phyloP scores from a whole-genome alignment of 2,888 invertebrate genomes.

The Smittia aterrima region DNA sequence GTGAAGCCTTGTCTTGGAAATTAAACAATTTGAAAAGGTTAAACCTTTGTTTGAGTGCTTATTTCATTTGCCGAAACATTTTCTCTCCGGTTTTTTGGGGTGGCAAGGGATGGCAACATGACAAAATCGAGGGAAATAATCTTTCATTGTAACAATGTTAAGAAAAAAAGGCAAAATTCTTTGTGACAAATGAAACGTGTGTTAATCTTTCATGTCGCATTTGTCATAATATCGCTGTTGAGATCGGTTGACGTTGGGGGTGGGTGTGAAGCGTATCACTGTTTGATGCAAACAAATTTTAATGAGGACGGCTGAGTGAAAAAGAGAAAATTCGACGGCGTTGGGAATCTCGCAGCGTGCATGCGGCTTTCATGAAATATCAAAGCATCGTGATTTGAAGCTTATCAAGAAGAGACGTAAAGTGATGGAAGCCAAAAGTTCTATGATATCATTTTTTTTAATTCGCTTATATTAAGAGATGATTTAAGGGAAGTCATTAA shows the following conservation, averaged over 20 bases:
- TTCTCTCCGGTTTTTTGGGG: background rate
- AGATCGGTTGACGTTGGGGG: background rate
- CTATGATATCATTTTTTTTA: too few species aligned
- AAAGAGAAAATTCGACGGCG: background rate
- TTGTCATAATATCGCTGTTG: conserved; percentile 14
- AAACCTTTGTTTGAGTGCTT: conserved; percentile 11
- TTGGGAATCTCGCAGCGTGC: background rate
- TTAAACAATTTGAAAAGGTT: conserved; percentile 23
- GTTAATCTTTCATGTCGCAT: conserved; percentile 34
- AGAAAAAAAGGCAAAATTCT: background rate
- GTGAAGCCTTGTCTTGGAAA: conserved; percentile 9
- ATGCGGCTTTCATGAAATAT: background rate
- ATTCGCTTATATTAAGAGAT: too few species aligned
- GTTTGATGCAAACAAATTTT: conserved; percentile 4
- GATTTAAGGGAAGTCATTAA: too few species aligned
- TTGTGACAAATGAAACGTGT: conserved; percentile 32
- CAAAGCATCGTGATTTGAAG: too few species aligned
- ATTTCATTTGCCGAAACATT: conserved; percentile 5
- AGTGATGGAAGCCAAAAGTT: conserved; percentile 26
- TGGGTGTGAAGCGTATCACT: too few species aligned
- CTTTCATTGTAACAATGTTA: background rate
- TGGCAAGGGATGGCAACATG: background rate
- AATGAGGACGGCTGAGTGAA: background rate
- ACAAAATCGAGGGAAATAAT: conserved; percentile 12
- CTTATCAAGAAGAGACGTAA: too few species aligned